These are phyloP conservation scores for Podabrus alpinus DNA, from an alignment of 2,888 invertebrate species.

Conservation along the genomic window DNA sequence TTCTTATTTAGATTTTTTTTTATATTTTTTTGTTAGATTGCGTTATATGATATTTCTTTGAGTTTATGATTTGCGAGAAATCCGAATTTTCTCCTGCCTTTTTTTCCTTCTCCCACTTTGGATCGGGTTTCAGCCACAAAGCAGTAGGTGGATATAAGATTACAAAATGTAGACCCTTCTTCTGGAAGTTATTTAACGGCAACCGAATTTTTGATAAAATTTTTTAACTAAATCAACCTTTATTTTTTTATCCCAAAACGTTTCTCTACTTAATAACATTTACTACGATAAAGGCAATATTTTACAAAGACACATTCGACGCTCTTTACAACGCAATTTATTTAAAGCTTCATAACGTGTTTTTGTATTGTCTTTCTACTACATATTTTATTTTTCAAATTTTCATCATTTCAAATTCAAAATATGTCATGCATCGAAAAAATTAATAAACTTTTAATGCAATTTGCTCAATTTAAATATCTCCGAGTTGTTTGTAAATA, in stretches of 20 bases:
- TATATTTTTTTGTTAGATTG: constrained; percentile 6
- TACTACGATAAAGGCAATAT: not conserved
- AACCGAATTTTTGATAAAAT: not conserved
- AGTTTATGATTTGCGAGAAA: constrained; percentile 25
- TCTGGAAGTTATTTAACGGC: not conserved
- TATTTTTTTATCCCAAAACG: not conserved
- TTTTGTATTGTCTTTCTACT: not conserved
- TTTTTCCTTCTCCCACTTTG: constrained; percentile 8
- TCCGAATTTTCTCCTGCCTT: constrained; percentile 12
- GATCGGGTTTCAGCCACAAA: constrained; percentile 19
- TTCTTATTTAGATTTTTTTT: constrained; percentile 27
- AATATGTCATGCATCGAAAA: not conserved
- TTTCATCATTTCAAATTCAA: not conserved
- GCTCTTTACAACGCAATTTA: not conserved
- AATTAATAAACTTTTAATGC: constrained; percentile 16
- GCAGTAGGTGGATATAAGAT: constrained; percentile 4
- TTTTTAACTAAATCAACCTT: not conserved
- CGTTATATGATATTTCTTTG: constrained; percentile 22
- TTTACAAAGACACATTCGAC: not conserved
- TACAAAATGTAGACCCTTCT: constrained; percentile 8
- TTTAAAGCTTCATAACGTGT: not conserved
- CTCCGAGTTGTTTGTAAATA: constrained; percentile 46
- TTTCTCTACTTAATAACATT: not conserved
- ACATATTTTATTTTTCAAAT: not conserved
- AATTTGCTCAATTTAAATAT: constrained; percentile 31